Percentiles rank a stretch among this genome's conserved stretches.
These are phyloP conservation scores for Clytia hemisphaerica DNA, from an alignment of 30 jellyfish, hydroid and myxozoan genomes.

Conservation along the genomic window DNA sequence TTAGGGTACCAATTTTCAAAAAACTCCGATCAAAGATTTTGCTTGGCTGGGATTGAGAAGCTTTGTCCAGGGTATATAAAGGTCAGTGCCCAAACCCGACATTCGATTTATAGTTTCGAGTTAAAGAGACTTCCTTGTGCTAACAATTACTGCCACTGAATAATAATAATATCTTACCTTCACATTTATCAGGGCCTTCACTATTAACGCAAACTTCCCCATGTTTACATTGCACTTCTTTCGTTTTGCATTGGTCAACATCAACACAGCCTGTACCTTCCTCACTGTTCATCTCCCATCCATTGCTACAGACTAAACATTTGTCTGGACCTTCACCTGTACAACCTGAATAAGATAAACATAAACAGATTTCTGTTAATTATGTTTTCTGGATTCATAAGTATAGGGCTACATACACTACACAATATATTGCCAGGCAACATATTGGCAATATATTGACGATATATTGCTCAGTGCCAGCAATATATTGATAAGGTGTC, in stretches of 20 bases:
- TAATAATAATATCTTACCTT: constrained; percentile 1
- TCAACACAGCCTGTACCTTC: constrained; percentile 60
- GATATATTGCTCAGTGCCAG: too few species aligned
- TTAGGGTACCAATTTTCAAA: too few species aligned
- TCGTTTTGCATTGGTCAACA: constrained; percentile 31
- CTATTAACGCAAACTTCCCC: constrained; percentile 36
- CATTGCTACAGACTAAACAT: constrained; percentile 64
- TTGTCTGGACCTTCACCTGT: constrained; percentile 54
- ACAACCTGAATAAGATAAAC: too few species aligned
- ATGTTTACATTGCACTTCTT: constrained; percentile 18
- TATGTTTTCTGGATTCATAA: background rate
- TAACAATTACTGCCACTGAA: background rate
- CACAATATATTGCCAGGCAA: too few species aligned
- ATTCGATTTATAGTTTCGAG: background rate
- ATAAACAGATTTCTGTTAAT: too few species aligned
- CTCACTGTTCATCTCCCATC: constrained; percentile 42
- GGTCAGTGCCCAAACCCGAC: too few species aligned
- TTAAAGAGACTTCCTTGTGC: background rate
- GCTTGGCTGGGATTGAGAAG: too few species aligned
- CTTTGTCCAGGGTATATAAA: too few species aligned
- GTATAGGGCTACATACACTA: too few species aligned
- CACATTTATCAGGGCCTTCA: constrained; percentile 50
- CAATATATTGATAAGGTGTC: too few species aligned
- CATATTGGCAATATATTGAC: too few species aligned
- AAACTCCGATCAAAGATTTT: too few species aligned